These are phyloP conservation scores for Discoglossus pictus DNA, from an alignment of 2,797 vertebrate genomes.

Conservation along the genomic window DNA sequence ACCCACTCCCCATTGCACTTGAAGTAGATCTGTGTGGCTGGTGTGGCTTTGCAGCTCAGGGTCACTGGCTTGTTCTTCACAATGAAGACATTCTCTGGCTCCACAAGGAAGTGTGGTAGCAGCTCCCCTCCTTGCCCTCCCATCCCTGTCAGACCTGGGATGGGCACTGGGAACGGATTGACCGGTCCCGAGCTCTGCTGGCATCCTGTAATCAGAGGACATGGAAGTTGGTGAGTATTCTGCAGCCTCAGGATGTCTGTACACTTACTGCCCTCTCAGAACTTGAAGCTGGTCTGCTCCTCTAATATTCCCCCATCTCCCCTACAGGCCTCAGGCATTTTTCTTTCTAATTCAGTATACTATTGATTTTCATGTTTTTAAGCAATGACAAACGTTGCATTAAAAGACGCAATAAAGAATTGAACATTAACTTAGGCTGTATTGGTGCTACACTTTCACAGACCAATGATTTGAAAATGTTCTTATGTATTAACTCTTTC, in stretches of 20 bases:
- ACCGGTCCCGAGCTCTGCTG: slow-evolving; percentile 87
- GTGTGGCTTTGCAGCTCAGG: slow-evolving; percentile 89
- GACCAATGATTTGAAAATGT: slow-evolving; percentile 26
- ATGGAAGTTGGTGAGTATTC: slow-evolving; percentile 24
- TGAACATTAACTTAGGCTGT: slow-evolving; percentile 44
- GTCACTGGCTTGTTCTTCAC: slow-evolving; percentile 98
- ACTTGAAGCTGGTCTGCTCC: slow-evolving; percentile 10
- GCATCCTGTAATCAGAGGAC: slow-evolving; percentile 71
- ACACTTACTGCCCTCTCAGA: slow-evolving; percentile 24
- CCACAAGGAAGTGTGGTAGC: slow-evolving; percentile 93
- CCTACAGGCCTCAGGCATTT: slow-evolving; percentile 36
- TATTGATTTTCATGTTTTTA: slow-evolving; percentile 51
- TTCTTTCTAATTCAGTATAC: slow-evolving; percentile 30
- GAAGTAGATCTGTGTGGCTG: slow-evolving; percentile 98
- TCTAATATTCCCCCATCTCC: slow-evolving; percentile 35
- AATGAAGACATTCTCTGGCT: slow-evolving; percentile 92
- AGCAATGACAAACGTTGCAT: slow-evolving; percentile 48
- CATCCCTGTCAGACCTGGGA: slow-evolving; percentile 56
- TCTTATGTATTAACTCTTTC: slow-evolving; percentile 31
- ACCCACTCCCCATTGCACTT: slow-evolving; percentile 99
- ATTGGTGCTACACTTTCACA: slow-evolving; percentile 32
- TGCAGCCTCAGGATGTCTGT: background rate
- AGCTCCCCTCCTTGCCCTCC: slow-evolving; percentile 70
- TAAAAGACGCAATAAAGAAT: slow-evolving; percentile 43
- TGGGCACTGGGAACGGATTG: slow-evolving; percentile 77